Conservation (phyloP, 2,113 vertebrate species). For the Podilymbus podiceps region DNA sequence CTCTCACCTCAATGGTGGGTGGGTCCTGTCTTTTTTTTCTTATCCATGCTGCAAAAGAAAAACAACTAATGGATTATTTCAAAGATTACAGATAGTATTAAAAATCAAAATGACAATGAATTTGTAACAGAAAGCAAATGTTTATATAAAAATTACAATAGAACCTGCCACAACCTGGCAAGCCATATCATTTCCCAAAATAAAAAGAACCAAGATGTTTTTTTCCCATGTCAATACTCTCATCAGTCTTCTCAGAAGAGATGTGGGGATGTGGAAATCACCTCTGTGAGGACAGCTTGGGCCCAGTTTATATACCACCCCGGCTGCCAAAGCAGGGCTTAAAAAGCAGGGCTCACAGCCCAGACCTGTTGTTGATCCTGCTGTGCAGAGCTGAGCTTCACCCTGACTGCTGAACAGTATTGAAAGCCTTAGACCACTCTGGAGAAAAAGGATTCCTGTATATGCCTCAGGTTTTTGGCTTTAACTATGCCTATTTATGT, state of each 20-base stretch:
- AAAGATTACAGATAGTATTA: neutral
- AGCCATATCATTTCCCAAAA: neutral
- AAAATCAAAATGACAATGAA: neutral
- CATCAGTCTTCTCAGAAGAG: neutral
- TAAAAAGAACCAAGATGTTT: neutral
- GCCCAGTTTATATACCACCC: neutral
- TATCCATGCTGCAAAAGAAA: conserved; percentile 89
- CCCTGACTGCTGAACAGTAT: neutral
- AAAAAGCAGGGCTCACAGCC: neutral
- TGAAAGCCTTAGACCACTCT: neutral
- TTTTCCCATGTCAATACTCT: neutral
- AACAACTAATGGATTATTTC: neutral
- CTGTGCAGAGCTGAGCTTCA: neutral
- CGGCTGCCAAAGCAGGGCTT: neutral
- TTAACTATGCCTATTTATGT: neutral
- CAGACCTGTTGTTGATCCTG: neutral
- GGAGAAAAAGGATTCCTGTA: neutral
- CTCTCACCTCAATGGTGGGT: conserved; percentile 87
- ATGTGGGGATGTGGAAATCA: neutral
- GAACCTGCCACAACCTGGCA: neutral
- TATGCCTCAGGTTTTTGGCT: too few relatives aligned
- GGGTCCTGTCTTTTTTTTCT: conserved; percentile 89
- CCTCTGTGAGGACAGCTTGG: neutral
- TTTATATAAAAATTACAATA: neutral
- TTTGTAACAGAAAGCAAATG: neutral